Conservation (phyloP, 2,888 invertebrate genomes). For the Mesorhabditis belari region DNA sequence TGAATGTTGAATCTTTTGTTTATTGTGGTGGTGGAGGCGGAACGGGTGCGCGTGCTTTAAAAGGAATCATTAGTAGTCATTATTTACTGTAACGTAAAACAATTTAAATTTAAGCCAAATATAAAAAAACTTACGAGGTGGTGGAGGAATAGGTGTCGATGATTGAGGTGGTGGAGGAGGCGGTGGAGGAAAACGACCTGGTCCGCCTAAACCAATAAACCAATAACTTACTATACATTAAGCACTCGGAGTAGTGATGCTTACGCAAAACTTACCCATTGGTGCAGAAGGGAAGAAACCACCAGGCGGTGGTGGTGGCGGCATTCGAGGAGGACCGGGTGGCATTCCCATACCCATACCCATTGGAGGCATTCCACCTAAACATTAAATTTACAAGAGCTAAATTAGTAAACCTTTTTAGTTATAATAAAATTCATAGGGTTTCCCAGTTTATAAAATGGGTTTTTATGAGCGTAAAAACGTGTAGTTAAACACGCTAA, state of each 20-base stretch:
- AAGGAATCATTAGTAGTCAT: no score
- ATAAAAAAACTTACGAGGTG: constrained; percentile 7
- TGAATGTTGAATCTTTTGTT: no score
- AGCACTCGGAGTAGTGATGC: neutral
- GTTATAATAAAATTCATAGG: neutral
- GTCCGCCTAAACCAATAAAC: constrained; percentile 10
- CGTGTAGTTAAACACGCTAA: no score
- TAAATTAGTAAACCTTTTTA: constrained; percentile 1
- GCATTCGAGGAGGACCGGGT: constrained; percentile 25
- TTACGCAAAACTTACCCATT: neutral
- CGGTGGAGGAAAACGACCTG: constrained; percentile 26
- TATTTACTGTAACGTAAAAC: no score
- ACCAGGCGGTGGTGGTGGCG: constrained; percentile 25
- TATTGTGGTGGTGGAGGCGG: neutral
- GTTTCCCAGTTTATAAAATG: no score
- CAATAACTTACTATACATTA: neutral
- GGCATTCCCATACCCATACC: constrained; percentile 17
- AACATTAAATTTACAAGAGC: constrained; percentile 3
- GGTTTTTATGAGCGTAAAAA: no score
- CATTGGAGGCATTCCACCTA: constrained; percentile 7
- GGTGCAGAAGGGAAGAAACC: constrained; percentile 5
- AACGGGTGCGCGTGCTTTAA: neutral
- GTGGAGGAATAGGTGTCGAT: neutral
- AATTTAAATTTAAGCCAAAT: constrained; percentile 7
- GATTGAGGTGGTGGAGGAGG: constrained; percentile 15